Base-by-base conservation (phyloP, 2,113 vertebrate genomes). In the Pantherophis guttatus region DNA sequence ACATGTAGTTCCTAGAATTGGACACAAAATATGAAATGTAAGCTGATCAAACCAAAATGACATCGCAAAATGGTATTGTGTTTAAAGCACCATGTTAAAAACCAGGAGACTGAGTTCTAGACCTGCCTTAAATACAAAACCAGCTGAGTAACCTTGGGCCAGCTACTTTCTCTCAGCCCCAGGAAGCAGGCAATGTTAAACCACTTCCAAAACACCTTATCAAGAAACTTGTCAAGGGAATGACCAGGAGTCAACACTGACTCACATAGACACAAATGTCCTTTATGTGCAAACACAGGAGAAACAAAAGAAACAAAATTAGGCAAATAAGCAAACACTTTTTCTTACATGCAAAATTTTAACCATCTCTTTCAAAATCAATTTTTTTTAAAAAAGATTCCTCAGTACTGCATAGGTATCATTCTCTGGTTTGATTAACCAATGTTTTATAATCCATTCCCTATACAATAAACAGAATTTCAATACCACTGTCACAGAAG, bases 271-370 rank as follows among this genome's bases (percentile, higher is more conserved):
- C 48, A 50, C 48, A 50, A 50, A 81, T 70, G 70, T 39, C 33
- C 62, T 13, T 81, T 92, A 96, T 96, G 94, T 50, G 26, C 57
- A 96, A 93, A 95, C 23, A 1, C 3, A 19, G 91, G 90, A 65
- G 94, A 96, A 97, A 93, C 62, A 95, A 97, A 95, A 1, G 48
- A 97, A 97, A 93, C 58, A 92, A 96, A 62, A 90, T 48, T 91
- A 88, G 62, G 93, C 92, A 95, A 97, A 92, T 94, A 94, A 96
- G 39, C 92, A 94, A 90, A 57, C 92, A 87, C n/a, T 59, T 94
- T 94, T 91, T 92, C 93, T 93, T 86, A 95, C 90, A 97, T 95
- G 96, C 91, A 95, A 89, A 50, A 57, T 94, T 88, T 9, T 93
- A 81, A 92, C 65, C 57, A 91, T 93, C 8, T 9, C 29, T 91